Conservation (phyloP, 2,888 invertebrate genomes). For the Caenorhabditis afra region DNA sequence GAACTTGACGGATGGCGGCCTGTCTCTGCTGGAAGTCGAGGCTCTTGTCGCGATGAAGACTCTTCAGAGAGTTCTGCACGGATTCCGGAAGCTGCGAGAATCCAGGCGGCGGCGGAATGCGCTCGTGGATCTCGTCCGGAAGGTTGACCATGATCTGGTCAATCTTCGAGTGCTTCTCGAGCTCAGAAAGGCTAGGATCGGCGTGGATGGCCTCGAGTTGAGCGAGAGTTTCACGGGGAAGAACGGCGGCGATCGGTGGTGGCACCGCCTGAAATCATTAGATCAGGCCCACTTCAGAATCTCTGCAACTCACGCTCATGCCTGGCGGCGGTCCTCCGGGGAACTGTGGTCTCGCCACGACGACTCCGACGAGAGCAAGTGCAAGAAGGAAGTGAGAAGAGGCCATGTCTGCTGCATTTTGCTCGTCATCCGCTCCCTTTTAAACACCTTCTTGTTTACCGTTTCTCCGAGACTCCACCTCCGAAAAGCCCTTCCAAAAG, state of each 20-base stretch:
- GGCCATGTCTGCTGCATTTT: background rate
- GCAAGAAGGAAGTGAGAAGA: constrained; percentile 16
- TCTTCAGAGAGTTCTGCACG: constrained; percentile 71
- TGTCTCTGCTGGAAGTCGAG: constrained; percentile 71
- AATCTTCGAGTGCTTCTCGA: constrained; percentile 75
- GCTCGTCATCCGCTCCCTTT: background rate
- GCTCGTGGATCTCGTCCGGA: constrained; percentile 74
- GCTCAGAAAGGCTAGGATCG: constrained; percentile 63
- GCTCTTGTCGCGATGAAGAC: constrained; percentile 69
- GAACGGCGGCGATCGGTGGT: constrained; percentile 73
- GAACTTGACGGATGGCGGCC: constrained; percentile 57
- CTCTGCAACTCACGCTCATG: constrained; percentile 46
- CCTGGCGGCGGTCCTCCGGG: constrained; percentile 59
- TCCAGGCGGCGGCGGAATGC: constrained; percentile 77
- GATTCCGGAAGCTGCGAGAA: constrained; percentile 72
- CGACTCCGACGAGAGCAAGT: constrained; percentile 29
- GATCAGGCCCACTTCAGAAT: no score
- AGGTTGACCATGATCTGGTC: constrained; percentile 75
- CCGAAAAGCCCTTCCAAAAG: background rate
- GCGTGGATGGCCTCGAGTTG: constrained; percentile 74
- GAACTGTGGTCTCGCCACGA: constrained; percentile 44
- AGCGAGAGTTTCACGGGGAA: constrained; percentile 73
- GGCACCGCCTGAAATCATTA: constrained; percentile 72
- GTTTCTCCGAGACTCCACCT: background rate
- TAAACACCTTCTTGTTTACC: background rate